phyloP scores from a whole-genome alignment of 2,888 invertebrate species.

The Atherix ibis region DNA sequence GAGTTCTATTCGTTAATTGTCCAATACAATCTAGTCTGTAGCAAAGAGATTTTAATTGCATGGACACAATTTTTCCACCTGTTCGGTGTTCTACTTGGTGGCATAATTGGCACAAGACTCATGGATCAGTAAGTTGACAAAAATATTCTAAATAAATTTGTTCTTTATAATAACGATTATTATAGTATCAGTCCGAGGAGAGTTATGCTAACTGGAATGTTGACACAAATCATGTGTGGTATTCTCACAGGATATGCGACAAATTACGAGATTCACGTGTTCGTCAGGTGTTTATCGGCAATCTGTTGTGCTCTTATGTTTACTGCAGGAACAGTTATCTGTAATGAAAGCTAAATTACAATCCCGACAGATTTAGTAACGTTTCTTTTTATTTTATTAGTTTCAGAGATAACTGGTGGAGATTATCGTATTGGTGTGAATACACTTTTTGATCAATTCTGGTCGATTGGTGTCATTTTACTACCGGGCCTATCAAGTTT shows the following conservation, averaged over 20 bases:
- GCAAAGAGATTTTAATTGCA: slow-evolving; percentile 29
- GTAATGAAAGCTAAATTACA: too few species aligned
- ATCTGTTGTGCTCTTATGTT: slow-evolving; percentile 34
- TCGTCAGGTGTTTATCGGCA: slow-evolving; percentile 31
- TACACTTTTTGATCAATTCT: slow-evolving; percentile 33
- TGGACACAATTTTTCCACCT: slow-evolving; percentile 36
- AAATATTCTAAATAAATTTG: too few species aligned
- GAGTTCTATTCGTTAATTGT: slow-evolving; percentile 27
- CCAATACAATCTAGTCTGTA: slow-evolving; percentile 33
- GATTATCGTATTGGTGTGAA: slow-evolving; percentile 26
- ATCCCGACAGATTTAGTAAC: too few species aligned
- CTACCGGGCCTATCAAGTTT: slow-evolving; percentile 29
- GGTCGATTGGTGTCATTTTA: slow-evolving; percentile 34
- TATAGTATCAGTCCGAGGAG: slow-evolving; percentile 29
- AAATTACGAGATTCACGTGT: slow-evolving; percentile 29
- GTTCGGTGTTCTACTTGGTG: slow-evolving; percentile 33
- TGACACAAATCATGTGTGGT: slow-evolving; percentile 30
- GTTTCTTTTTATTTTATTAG: slow-evolving; percentile 16
- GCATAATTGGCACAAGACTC: slow-evolving; percentile 29
- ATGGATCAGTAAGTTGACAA: slow-evolving; percentile 20
- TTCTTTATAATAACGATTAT: too few species aligned
- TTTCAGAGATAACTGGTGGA: slow-evolving; percentile 31
- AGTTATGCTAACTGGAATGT: slow-evolving; percentile 29
- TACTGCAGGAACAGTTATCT: slow-evolving; percentile 31
- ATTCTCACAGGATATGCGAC: slow-evolving; percentile 29